Conservation (phyloP, 2,113 vertebrate genomes). For the Otolemur garnettii region DNA sequence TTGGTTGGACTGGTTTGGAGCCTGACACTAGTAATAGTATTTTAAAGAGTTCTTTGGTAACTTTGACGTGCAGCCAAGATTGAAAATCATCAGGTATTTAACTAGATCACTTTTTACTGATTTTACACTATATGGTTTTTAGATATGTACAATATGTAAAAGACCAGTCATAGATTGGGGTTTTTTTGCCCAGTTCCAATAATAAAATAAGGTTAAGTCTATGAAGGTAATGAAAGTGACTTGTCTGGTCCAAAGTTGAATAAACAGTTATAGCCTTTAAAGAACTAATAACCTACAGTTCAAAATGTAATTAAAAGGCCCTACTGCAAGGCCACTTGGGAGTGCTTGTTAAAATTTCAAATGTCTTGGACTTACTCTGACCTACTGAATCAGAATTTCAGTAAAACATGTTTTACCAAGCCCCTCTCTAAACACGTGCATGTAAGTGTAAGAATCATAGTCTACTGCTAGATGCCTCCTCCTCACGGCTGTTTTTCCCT, state of each 20-base stretch:
- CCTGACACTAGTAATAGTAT: neutral
- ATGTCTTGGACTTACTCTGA: constrained; percentile 24
- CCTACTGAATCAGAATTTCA: constrained; percentile 45
- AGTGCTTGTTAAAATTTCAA: constrained; percentile 62
- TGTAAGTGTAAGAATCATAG: neutral
- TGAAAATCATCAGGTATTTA: constrained; percentile 46
- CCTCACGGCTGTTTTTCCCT: neutral
- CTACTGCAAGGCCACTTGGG: neutral
- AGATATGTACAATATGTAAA: neutral
- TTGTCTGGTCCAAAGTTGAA: constrained; percentile 31
- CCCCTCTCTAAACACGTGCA: neutral
- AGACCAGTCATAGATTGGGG: neutral
- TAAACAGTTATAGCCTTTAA: constrained; percentile 50
- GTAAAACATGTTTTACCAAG: neutral
- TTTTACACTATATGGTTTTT: neutral
- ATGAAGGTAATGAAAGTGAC: neutral
- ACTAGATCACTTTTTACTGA: constrained; percentile 51
- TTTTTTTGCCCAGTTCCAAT: neutral
- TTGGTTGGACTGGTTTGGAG: neutral
- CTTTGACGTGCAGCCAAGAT: constrained; percentile 27
- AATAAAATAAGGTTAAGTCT: neutral
- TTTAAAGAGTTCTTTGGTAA: neutral
- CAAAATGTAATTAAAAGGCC: constrained; percentile 49
- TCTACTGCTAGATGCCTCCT: neutral
- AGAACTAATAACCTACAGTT: neutral